A percentile compares a stretch with the other conserved stretches of the same genome.
phyloP scores from a whole-genome alignment of 2,113 vertebrate species.

The Lepus europaeus region DNA sequence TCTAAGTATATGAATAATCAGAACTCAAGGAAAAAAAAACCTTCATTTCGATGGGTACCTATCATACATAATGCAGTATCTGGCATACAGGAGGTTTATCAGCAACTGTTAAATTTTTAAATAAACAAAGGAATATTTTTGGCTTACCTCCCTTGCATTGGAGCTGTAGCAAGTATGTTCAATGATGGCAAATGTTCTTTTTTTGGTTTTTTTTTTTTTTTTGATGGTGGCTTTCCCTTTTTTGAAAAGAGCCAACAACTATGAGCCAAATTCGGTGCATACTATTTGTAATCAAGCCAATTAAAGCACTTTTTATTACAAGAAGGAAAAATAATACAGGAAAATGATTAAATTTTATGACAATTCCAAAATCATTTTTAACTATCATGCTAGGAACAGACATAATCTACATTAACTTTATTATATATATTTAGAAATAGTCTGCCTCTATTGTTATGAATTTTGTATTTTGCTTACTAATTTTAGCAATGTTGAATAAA shows the following conservation, averaged over 20 bases:
- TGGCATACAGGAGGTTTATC: not conserved
- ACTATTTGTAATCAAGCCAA: not conserved
- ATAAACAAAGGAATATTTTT: not conserved
- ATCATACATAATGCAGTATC: not conserved
- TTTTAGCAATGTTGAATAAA: not conserved
- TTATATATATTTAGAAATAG: not conserved
- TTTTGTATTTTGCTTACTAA: slow-evolving; percentile 43
- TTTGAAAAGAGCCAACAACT: not conserved
- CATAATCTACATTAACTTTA: not conserved
- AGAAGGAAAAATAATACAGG: not conserved
- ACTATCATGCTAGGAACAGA: not conserved
- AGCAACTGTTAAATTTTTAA: slow-evolving; percentile 21
- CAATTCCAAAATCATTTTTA: not conserved
- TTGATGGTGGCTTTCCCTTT: not conserved
- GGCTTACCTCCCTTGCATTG: not conserved
- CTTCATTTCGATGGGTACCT: not conserved
- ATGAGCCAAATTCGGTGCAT: not conserved
- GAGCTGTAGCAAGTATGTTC: not conserved
- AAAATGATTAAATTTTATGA: not conserved
- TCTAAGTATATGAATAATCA: not conserved
- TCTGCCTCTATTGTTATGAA: not conserved
- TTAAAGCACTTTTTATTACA: not conserved
- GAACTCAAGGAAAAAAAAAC: not conserved
- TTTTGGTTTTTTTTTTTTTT: not conserved
- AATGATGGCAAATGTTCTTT: not conserved